phyloP scores from a whole-genome alignment of 2,797 vertebrate genomes.

The Antennarius maculatus region DNA sequence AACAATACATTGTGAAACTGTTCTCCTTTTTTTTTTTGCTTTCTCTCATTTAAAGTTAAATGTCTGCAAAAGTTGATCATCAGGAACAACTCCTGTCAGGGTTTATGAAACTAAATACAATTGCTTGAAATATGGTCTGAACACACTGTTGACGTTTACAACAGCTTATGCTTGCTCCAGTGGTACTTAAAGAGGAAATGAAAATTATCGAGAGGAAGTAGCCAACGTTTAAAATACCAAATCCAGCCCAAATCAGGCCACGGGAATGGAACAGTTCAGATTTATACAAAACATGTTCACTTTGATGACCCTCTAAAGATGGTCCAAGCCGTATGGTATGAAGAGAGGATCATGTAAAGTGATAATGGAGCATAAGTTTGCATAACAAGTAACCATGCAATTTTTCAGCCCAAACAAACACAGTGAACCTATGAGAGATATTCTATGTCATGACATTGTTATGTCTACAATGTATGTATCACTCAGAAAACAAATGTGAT shows the following conservation, averaged over 20 bases:
- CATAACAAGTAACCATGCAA: constrained; percentile 27
- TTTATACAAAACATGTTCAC: constrained; percentile 57
- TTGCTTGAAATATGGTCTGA: constrained; percentile 45
- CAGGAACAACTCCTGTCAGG: too few relatives aligned
- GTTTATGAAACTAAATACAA: constrained; percentile 27
- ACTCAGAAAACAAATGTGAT: constrained; percentile 3
- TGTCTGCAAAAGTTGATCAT: too few relatives aligned
- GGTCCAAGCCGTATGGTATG: constrained; percentile 39
- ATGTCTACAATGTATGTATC: background rate
- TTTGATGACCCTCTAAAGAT: constrained; percentile 51
- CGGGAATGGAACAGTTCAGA: constrained; percentile 69
- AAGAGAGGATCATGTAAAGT: constrained; percentile 42
- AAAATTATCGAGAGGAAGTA: constrained; percentile 80
- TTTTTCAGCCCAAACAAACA: background rate
- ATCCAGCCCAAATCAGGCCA: constrained; percentile 69
- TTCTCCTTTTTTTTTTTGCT: too few relatives aligned
- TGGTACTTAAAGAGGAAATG: constrained; percentile 83
- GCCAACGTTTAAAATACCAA: constrained; percentile 75
- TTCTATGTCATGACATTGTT: background rate
- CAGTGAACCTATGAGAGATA: background rate
- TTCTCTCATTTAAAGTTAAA: too few relatives aligned
- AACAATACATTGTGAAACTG: too few relatives aligned
- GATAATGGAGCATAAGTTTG: constrained; percentile 18
- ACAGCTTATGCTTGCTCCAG: constrained; percentile 65
- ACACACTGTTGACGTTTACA: constrained; percentile 65